phyloP scores from a whole-genome alignment of 2,113 vertebrate genomes.

The Festucalex cinctus region DNA sequence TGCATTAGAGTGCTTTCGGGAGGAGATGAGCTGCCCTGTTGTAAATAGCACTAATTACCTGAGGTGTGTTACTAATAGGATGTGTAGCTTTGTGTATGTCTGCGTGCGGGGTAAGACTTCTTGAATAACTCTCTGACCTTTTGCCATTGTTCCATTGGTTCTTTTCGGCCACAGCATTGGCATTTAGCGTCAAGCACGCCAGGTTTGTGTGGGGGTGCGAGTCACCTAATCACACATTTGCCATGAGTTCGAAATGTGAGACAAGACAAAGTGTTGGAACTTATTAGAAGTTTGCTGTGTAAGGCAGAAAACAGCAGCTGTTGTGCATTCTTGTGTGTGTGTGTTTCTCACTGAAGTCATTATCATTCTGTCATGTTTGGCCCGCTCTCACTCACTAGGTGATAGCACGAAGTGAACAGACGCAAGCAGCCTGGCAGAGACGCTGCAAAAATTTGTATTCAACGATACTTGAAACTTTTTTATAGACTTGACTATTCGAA shows the following conservation, averaged over 20 bases:
- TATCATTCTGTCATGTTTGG: constrained; percentile 67
- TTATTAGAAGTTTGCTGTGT: constrained; percentile 69
- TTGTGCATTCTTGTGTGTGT: constrained; percentile 37
- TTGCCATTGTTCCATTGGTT: constrained; percentile 5
- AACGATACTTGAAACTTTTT: constrained; percentile 26
- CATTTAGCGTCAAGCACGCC: constrained; percentile 32
- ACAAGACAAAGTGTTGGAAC: constrained; percentile 62
- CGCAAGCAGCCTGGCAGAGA: constrained; percentile 25
- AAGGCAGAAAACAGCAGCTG: constrained; percentile 62
- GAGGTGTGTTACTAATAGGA: constrained; percentile 10
- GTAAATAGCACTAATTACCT: constrained; percentile 56
- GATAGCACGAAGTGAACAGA: constrained; percentile 50
- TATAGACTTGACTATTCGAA: background rate
- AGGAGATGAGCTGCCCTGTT: constrained; percentile 35
- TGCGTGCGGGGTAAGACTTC: background rate
- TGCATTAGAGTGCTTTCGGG: constrained; percentile 41
- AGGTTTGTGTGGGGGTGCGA: constrained; percentile 11
- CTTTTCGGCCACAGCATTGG: constrained; percentile 38
- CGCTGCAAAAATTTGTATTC: constrained; percentile 24
- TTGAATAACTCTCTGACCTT: constrained; percentile 33
- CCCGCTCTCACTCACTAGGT: constrained; percentile 43
- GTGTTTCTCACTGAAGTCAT: constrained; percentile 35
- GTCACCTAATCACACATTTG: constrained; percentile 63
- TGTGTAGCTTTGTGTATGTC: constrained; percentile 10
- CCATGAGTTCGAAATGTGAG: constrained; percentile 68